Evolutionary conservation across 2,888 invertebrate species (phyloP).

Genomic region (Sisyra nigra): DNA sequence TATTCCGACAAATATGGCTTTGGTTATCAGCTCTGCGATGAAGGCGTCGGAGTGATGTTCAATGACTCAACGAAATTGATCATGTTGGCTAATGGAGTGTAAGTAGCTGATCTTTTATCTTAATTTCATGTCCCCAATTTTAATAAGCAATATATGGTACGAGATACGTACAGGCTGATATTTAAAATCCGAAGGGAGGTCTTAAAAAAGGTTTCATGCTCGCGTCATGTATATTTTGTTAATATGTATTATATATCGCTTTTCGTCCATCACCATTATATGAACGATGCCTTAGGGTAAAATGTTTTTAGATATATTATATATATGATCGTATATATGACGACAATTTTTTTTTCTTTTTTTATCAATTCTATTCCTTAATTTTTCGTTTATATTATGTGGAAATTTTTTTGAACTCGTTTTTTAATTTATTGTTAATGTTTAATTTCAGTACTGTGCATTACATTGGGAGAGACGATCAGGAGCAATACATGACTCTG

Average conservation of each 20-base stretch:
- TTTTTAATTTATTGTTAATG: constrained; percentile 5
- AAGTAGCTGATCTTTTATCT: constrained; percentile 25
- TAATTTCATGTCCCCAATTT: not conserved
- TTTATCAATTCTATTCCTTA: too few species aligned
- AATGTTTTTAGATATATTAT: constrained; percentile 2
- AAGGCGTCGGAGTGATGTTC: constrained; percentile 96
- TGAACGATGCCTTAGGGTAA: not conserved
- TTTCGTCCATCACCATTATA: not conserved
- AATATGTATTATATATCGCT: not conserved
- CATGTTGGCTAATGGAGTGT: constrained; percentile 82
- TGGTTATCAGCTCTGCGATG: constrained; percentile 96
- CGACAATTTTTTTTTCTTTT: too few species aligned
- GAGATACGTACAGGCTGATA: not conserved
- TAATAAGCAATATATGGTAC: not conserved
- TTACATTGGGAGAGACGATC: constrained; percentile 84
- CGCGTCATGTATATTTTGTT: not conserved
- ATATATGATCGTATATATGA: not conserved
- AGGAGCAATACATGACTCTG: constrained; percentile 81
- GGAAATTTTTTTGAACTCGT: too few species aligned
- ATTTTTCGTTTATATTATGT: not conserved
- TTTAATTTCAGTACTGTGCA: constrained; percentile 64
- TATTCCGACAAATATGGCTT: constrained; percentile 99
- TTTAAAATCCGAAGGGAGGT: too few species aligned
- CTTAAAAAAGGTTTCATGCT: too few species aligned
- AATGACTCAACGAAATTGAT: constrained; percentile 95